Percentiles rank a stretch among this genome's conserved stretches.
Evolutionary conservation across 2,888 invertebrate species (phyloP).

Genomic region (Galerucella calmariensis): DNA sequence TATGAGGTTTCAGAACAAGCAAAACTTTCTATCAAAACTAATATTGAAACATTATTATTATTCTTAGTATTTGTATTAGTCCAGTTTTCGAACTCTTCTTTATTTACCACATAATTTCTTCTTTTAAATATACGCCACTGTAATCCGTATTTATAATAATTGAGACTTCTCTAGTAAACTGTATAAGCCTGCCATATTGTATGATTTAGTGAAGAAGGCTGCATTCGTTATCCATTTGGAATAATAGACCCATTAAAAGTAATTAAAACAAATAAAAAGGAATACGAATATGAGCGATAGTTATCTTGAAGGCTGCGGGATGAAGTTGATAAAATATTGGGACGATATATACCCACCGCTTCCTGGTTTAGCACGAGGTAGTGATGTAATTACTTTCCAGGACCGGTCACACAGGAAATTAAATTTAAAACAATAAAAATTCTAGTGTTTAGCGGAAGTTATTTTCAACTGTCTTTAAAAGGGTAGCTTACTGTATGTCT

Average conservation of each 20-base stretch:
- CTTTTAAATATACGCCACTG: background rate
- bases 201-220: constrained; percentile 49
- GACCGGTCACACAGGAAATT: constrained; percentile 2
- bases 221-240: constrained; percentile 47
- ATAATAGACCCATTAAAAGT: constrained; percentile 54
- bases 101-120: too few relatives aligned
- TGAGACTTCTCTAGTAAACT: background rate
- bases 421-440: constrained; percentile 3
- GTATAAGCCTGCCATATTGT: background rate
- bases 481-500: background rate
- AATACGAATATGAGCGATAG: constrained; percentile 6
- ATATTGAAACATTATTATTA: too few relatives aligned
- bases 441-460: background rate
- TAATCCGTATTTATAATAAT: background rate
- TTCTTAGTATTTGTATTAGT: too few relatives aligned
- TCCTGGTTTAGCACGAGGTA: background rate
- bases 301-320: constrained; percentile 5
- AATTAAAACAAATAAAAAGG: constrained; percentile 45
- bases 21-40: too few relatives aligned
- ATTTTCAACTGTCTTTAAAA: background rate
- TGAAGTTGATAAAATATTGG: constrained; percentile 1
- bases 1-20: too few relatives aligned
- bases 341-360: background rate
- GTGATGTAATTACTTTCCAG: constrained; percentile 6
- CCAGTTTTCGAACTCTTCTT: too few relatives aligned